A percentile compares a stretch with the other conserved stretches of the same genome.
phyloP scores from a whole-genome alignment of 2,888 invertebrate genomes.

The Ormyrus nitidulus region DNA sequence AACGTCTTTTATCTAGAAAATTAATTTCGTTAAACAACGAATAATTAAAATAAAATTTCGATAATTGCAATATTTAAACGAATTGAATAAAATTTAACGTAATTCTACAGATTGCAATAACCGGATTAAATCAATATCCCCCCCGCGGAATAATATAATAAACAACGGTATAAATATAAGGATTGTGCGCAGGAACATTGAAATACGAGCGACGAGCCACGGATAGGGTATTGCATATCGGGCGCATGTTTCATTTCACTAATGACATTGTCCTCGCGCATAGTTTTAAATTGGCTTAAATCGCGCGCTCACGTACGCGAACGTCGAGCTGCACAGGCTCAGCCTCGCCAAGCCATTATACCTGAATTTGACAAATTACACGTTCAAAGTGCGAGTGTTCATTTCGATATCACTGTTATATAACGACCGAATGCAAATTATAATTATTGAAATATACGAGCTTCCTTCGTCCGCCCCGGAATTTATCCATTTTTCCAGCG shows the following conservation, averaged over 20 bases:
- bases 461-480: too few relatives aligned
- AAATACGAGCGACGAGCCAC: not conserved
- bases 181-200: not conserved
- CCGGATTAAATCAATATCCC: slow-evolving; percentile 22
- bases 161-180: slow-evolving; percentile 19
- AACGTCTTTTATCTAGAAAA: too few relatives aligned
- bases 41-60: too few relatives aligned
- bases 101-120: slow-evolving; percentile 8
- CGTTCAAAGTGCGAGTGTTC: not conserved
- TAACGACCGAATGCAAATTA: slow-evolving; percentile 2
- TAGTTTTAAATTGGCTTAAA: slow-evolving; percentile 28
- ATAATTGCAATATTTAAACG: too few relatives aligned
- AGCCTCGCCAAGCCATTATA: not conserved
- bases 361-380: slow-evolving; percentile 1
- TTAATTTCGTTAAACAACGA: too few relatives aligned
- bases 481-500: too few relatives aligned
- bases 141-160: slow-evolving; percentile 29
- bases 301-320: not conserved
- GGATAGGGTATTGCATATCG: slow-evolving; percentile 22
- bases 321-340: not conserved
- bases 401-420: not conserved
- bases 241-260: slow-evolving; percentile 44
- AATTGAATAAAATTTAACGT: slow-evolving; percentile 11
- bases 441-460: slow-evolving; percentile 3
- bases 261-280: slow-evolving; percentile 36